Evolutionary conservation across 2,797 vertebrate genomes (phyloP).

Genomic region (Fistularia commersonii): DNA sequence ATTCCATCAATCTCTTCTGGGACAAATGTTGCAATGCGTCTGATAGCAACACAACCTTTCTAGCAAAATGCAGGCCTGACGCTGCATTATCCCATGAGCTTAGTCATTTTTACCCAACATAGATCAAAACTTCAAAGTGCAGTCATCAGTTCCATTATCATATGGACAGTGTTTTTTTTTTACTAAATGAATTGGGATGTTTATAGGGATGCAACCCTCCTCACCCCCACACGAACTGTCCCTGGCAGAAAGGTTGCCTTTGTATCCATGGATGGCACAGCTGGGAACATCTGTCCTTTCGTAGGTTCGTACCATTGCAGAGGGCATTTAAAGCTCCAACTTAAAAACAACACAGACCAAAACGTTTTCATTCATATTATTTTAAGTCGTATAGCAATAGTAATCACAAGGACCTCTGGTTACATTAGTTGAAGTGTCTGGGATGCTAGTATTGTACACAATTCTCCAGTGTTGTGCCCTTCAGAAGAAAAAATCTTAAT

Average conservation of each 20-base stretch:
- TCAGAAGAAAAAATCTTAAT: no score
- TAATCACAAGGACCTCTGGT: no score
- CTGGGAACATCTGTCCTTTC: constrained; percentile 62
- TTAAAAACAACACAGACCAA: constrained; percentile 3
- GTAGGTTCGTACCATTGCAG: constrained; percentile 14
- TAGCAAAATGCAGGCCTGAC: constrained; percentile 18
- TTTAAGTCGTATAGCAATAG: background rate
- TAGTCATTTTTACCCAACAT: constrained; percentile 21
- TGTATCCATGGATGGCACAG: constrained; percentile 60
- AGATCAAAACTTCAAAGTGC: constrained; percentile 10
- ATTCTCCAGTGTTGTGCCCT: no score
- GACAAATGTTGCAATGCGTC: constrained; percentile 39
- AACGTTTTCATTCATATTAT: constrained; percentile 6
- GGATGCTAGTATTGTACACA: no score
- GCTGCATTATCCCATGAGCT: constrained; percentile 6
- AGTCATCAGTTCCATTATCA: constrained; percentile 13
- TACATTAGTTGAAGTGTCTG: no score
- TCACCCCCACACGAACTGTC: constrained; percentile 32
- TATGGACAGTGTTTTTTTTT: constrained; percentile 19
- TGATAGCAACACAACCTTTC: no score
- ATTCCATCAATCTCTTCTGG: constrained; percentile 35
- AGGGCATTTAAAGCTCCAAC: constrained; percentile 20
- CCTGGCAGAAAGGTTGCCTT: constrained; percentile 56
- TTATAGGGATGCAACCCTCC: background rate
- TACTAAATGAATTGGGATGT: constrained; percentile 9